A percentile compares a stretch with the other conserved stretches of the same genome.
Evolutionary conservation across 2,113 vertebrate genomes (phyloP).

Genomic region (Irena cyanogastra): DNA sequence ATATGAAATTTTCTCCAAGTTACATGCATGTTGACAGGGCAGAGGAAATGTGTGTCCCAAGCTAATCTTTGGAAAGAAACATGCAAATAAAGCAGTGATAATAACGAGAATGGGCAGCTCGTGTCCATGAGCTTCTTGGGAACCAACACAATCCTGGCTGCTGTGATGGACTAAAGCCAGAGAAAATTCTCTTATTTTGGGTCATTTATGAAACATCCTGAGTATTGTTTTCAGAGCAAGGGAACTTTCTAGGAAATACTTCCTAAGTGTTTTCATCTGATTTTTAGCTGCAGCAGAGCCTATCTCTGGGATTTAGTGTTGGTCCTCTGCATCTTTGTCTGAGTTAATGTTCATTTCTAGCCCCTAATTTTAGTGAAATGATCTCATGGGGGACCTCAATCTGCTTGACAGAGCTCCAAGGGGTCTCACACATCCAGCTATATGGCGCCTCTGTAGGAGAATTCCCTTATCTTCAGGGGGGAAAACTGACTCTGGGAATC

Average conservation of each 20-base stretch:
- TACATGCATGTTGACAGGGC: background rate
- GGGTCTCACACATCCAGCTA: background rate
- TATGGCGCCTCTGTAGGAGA: background rate
- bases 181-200: background rate
- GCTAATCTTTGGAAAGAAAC: background rate
- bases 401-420: background rate
- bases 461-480: background rate
- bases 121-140: conserved; percentile 13
- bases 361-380: background rate
- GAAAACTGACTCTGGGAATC: background rate
- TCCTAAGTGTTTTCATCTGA: background rate
- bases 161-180: background rate
- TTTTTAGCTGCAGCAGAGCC: background rate
- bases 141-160: background rate
- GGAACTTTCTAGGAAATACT: background rate
- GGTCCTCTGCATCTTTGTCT: background rate
- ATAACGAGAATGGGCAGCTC: background rate
- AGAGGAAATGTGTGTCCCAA: background rate
- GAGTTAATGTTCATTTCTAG: background rate
- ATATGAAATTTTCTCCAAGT: background rate
- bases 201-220: background rate
- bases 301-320: background rate
- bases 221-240: background rate
- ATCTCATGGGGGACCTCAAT: background rate
- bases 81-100: background rate